Evolutionary conservation across 1,140 invertebrate species (phyloP).

Genomic region (Rhizoglyphus robini): DNA sequence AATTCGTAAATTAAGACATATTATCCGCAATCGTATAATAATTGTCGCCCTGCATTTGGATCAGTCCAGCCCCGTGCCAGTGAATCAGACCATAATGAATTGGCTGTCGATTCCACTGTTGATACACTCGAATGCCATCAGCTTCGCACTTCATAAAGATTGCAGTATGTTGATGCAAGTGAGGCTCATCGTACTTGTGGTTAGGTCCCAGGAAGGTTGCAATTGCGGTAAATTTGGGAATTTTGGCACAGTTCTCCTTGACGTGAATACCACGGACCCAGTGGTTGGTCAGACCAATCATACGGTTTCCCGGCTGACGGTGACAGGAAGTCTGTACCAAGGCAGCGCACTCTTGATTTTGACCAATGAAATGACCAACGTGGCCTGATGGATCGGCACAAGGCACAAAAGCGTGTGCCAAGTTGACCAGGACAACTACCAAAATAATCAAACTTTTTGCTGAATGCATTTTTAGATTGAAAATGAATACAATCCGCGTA

Average conservation of each 20-base stretch:
- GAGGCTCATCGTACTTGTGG: constrained; percentile 12
- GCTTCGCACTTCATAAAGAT: constrained; percentile 14
- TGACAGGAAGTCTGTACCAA: constrained; percentile 18
- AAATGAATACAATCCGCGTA: too few species aligned
- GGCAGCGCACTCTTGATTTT: constrained; percentile 15
- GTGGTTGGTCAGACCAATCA: constrained; percentile 12
- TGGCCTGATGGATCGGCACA: neutral
- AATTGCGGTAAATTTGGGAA: constrained; percentile 14
- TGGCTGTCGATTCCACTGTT: constrained; percentile 15
- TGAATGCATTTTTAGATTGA: too few species aligned
- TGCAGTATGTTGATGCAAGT: constrained; percentile 18
- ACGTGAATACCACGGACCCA: constrained; percentile 13
- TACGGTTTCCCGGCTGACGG: constrained; percentile 3
- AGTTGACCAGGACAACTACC: too few species aligned
- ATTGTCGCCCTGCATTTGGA: constrained; percentile 10
- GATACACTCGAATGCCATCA: constrained; percentile 7
- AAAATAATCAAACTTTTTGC: too few species aligned
- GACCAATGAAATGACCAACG: constrained; percentile 8
- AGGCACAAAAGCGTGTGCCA: too few species aligned
- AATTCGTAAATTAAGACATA: too few species aligned
- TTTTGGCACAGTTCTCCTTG: constrained; percentile 12
- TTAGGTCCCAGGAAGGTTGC: constrained; percentile 17
- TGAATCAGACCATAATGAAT: constrained; percentile 5
- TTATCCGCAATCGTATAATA: constrained; percentile 17
- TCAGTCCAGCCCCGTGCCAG: neutral